Evolutionary conservation across 2,888 invertebrate species (phyloP).

Genomic region (Octonoba sinensis): DNA sequence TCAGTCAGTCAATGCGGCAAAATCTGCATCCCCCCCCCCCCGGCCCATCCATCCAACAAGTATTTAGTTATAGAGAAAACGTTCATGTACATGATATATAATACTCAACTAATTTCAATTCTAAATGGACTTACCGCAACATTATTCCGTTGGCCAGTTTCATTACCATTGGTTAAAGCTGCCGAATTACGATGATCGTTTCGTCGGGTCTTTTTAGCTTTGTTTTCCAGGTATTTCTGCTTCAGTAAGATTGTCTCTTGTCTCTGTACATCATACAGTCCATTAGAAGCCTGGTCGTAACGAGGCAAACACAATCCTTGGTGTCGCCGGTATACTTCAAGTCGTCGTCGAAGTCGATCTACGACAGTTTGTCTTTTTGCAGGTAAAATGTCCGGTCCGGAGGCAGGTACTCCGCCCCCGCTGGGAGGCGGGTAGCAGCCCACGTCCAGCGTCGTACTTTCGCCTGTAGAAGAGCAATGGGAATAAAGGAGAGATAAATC

Average conservation of each 20-base stretch:
- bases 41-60: too few relatives aligned
- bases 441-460: constrained; percentile 45
- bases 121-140: constrained; percentile 18
- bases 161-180: constrained; percentile 16
- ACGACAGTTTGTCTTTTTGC: constrained; percentile 79
- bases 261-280: constrained; percentile 89
- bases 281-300: constrained; percentile 88
- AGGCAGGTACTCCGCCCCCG: constrained; percentile 9
- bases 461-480: constrained; percentile 19
- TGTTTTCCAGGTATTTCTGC: constrained; percentile 90
- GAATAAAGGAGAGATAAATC: constrained; percentile 20
- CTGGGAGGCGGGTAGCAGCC: constrained; percentile 37
- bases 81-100: too few relatives aligned
- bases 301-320: constrained; percentile 88
- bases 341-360: constrained; percentile 84
- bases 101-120: too few relatives aligned
- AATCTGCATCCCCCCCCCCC: too few relatives aligned
- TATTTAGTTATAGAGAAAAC: too few relatives aligned
- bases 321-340: constrained; percentile 87
- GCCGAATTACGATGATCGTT: constrained; percentile 72
- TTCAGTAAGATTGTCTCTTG: constrained; percentile 89
- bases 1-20: too few relatives aligned
- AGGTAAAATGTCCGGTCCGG: constrained; percentile 72
- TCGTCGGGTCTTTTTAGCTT: constrained; percentile 85
- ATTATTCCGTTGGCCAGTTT: constrained; percentile 1